These are phyloP conservation scores for Pyxicephalus adspersus DNA, from an alignment of 2,113 vertebrate species.

Conservation along the genomic window DNA sequence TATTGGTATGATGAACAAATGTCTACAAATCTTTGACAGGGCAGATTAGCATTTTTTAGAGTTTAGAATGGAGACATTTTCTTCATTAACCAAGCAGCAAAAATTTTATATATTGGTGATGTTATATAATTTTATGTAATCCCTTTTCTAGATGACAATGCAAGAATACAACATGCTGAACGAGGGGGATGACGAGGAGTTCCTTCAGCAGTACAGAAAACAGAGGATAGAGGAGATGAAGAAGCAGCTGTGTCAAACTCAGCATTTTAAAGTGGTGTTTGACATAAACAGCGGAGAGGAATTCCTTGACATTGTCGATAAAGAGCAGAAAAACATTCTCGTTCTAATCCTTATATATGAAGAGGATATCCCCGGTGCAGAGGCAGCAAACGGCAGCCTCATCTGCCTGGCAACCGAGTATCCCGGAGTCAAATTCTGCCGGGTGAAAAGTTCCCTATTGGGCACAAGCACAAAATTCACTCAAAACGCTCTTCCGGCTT, in stretches of 20 bases:
- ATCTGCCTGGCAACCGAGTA: conserved; percentile 92
- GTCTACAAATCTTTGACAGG: no score
- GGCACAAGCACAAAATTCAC: conserved; percentile 90
- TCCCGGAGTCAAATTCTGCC: conserved; percentile 90
- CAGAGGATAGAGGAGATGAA: conserved; percentile 97
- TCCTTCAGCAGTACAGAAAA: conserved; percentile 91
- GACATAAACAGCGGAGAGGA: conserved; percentile 87
- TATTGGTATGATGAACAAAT: no score
- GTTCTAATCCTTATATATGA: conserved; percentile 96
- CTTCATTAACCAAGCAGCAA: no score
- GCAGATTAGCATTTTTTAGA: no score
- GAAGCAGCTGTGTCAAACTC: conserved; percentile 83
- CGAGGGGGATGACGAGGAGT: conserved; percentile 86
- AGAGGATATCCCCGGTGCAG: conserved; percentile 82
- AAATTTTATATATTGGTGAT: no score
- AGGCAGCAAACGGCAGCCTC: conserved; percentile 91
- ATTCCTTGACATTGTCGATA: conserved; percentile 90
- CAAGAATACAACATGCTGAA: conserved; percentile 87
- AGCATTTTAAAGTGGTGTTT: conserved; percentile 85
- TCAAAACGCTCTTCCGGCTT: conserved; percentile 85
- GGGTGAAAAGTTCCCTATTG: conserved; percentile 86
- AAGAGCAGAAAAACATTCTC: conserved; percentile 85
- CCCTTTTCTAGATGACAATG: conserved; percentile 81
- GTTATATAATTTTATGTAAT: no score
- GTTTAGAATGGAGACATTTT: no score